These are phyloP conservation scores for Myopa tessellatipennis DNA, from an alignment of 2,888 invertebrate species.

Conservation along the genomic window DNA sequence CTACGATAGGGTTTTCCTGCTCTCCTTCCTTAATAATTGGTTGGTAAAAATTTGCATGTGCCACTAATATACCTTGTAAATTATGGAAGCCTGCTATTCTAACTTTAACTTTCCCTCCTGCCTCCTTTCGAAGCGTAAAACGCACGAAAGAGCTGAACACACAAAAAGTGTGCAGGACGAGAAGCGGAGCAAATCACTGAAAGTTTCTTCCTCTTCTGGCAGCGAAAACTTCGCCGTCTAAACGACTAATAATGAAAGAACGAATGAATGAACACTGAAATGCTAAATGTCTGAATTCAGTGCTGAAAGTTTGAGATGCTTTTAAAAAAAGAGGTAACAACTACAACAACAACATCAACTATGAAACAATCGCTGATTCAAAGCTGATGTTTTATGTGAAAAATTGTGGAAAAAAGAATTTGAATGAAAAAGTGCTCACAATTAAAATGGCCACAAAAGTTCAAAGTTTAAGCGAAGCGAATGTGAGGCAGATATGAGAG, in stretches of 20 bases:
- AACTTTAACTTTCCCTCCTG: too few relatives aligned
- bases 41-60: too few relatives aligned
- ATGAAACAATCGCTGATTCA: background rate
- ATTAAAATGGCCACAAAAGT: constrained; percentile 7
- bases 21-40: too few relatives aligned
- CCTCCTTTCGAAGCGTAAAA: background rate
- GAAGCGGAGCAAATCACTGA: background rate
- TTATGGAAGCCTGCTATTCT: too few relatives aligned
- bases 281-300: too few relatives aligned
- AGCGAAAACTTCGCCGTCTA: background rate
- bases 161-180: background rate
- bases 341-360: background rate
- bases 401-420: background rate
- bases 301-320: background rate
- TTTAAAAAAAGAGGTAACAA: background rate
- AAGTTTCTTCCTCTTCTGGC: background rate
- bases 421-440: background rate
- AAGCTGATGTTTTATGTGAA: too few relatives aligned
- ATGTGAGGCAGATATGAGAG: too few relatives aligned
- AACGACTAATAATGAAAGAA: background rate
- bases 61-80: too few relatives aligned
- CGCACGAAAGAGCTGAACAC: background rate
- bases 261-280: background rate
- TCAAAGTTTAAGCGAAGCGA: constrained; percentile 11
- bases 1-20: too few relatives aligned